phyloP scores from a whole-genome alignment of 2,113 vertebrate species.

The Brienomyrus longianalis region DNA sequence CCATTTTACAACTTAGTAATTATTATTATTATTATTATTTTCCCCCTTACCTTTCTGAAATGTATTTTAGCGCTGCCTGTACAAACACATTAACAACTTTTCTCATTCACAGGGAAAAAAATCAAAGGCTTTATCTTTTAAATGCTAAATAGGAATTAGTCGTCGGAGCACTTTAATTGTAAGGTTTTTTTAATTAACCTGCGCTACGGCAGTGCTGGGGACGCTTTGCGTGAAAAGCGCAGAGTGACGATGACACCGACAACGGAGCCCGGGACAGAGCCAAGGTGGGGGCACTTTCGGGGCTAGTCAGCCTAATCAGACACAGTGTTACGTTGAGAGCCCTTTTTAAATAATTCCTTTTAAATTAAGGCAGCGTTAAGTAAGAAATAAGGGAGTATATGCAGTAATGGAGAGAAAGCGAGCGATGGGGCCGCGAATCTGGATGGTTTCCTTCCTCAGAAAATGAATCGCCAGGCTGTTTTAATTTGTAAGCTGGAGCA shows the following conservation, averaged over 20 bases:
- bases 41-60: conserved; percentile 38
- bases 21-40: conserved; percentile 23
- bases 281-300: conserved; percentile 38
- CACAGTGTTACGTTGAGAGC: conserved; percentile 54
- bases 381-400: conserved; percentile 44
- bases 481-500: conserved; percentile 84
- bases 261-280: not conserved
- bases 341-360: conserved; percentile 56
- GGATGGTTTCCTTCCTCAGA: conserved; percentile 62
- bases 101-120: conserved; percentile 36
- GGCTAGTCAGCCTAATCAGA: conserved; percentile 55
- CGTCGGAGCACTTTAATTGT: conserved; percentile 26
- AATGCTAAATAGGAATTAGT: conserved; percentile 41
- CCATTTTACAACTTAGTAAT: conserved; percentile 32
- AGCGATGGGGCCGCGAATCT: conserved; percentile 46
- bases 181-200: conserved; percentile 41
- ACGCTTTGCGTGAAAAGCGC: not conserved
- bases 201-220: conserved; percentile 15
- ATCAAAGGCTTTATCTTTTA: conserved; percentile 37
- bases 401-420: conserved; percentile 56
- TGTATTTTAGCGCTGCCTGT: conserved; percentile 10
- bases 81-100: conserved; percentile 30
- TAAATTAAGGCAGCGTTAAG: conserved; percentile 46
- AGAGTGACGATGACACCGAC: not conserved
- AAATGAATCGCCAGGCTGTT: conserved; percentile 47